Conservation (phyloP, 2,113 vertebrate species). For the Alosa alosa region DNA sequence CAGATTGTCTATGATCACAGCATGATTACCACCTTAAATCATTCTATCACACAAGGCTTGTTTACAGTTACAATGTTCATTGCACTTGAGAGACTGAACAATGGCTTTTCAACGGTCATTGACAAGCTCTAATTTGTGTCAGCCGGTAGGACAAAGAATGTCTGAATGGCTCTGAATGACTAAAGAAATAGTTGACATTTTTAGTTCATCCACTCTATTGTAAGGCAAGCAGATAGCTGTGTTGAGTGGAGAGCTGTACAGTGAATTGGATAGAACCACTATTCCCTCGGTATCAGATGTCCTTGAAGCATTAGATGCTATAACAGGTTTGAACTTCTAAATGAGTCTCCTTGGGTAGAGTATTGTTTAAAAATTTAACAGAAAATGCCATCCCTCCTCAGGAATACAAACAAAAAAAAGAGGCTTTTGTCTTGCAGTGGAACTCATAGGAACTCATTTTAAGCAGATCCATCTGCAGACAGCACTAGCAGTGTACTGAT, state of each 20-base stretch:
- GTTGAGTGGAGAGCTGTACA: background rate
- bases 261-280: background rate
- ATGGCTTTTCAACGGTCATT: background rate
- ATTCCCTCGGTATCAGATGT: background rate
- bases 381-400: background rate
- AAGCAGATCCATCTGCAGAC: background rate
- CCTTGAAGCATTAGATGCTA: background rate
- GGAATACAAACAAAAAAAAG: background rate
- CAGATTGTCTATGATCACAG: background rate
- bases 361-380: background rate
- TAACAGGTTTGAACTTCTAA: background rate
- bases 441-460: background rate
- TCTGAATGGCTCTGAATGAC: background rate
- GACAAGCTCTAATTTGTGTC: background rate
- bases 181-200: background rate
- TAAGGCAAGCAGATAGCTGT: background rate
- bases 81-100: background rate
- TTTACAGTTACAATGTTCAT: background rate
- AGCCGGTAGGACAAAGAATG: background rate
- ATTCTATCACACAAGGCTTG: background rate
- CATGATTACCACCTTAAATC: background rate
- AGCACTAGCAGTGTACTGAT: background rate
- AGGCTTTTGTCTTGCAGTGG: background rate
- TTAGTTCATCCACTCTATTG: background rate
- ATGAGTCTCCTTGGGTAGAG: background rate